Percentiles rank a stretch among this genome's conserved stretches.
These are phyloP conservation scores for Eufriesea mexicana DNA, from an alignment of 1,140 invertebrate species.

Conservation along the genomic window DNA sequence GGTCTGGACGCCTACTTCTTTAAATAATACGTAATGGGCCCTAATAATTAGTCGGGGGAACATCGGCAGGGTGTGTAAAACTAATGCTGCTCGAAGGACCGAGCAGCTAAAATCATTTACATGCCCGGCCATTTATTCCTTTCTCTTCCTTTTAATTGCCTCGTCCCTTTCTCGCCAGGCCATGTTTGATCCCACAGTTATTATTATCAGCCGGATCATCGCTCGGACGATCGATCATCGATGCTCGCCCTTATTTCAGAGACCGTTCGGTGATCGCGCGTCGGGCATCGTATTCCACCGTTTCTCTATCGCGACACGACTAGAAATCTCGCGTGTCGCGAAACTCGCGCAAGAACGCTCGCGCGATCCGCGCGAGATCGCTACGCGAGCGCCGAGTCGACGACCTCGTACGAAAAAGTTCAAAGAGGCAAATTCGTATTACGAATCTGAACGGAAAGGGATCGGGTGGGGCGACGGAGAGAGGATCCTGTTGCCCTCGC, in stretches of 20 bases:
- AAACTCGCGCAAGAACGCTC: too few relatives aligned
- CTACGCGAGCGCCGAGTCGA: too few relatives aligned
- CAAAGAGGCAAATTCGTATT: neutral
- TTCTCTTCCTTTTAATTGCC: conserved; percentile 67
- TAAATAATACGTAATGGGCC: conserved; percentile 74
- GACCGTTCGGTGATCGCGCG: conserved; percentile 7
- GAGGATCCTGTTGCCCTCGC: conserved; percentile 19
- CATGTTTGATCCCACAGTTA: conserved; percentile 37
- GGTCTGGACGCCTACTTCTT: conserved; percentile 62
- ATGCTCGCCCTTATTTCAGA: conserved; percentile 3
- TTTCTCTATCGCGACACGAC: neutral
- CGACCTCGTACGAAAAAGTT: neutral
- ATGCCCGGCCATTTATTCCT: conserved; percentile 63
- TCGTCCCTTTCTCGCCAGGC: conserved; percentile 41
- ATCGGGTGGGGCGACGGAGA: too few relatives aligned
- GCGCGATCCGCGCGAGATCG: too few relatives aligned
- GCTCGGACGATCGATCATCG: conserved; percentile 34
- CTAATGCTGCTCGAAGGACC: conserved; percentile 61
- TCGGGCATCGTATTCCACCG: neutral
- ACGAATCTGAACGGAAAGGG: conserved; percentile 2
- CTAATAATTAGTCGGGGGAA: conserved; percentile 71
- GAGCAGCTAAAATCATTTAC: conserved; percentile 65
- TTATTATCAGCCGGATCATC: conserved; percentile 41
- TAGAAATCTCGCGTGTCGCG: too few relatives aligned
- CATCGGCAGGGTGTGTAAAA: conserved; percentile 62